Evolutionary conservation across 2,888 invertebrate species (phyloP), one percentile per base, ranked within the genome.

Genomic region (Phengaris arion): DNA sequence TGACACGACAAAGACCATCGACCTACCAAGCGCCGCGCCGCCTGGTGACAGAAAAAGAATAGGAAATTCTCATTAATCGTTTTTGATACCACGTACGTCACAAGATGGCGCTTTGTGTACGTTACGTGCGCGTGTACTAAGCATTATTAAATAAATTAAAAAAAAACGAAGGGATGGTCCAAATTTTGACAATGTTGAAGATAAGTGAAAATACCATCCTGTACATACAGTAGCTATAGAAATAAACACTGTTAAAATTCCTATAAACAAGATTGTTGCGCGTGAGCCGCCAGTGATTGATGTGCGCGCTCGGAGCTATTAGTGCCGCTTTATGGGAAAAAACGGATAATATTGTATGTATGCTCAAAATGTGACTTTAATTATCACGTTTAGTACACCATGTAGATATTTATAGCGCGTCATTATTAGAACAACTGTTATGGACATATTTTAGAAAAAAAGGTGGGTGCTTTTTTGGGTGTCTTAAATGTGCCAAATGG

Each of bases 261-360:
- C 86, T 90, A 91, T 92, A 93, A 93, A 93, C 92, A 93, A 91
- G 91, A 89, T 90, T 86, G 90, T 89, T 83, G 86, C 85, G 84
- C 85, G 85, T 83, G 85, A 81, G 79, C 78, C 84, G 77, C 83
- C 80, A 79, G 82, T 85, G 92, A 92, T 89, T 86, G 87, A 92
- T 91, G 88, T 86, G 88, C 85, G 85, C 82, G 77, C 85, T 82
- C 84, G 83, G 82, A 76, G 82, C 91, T 88, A 90, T 90, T 92
- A 91, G 89, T 86, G 86, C 85, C 87, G 87, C 83, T 86, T 87
- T 89, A 87, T 85, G 87, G 87, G 82, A 85, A 85, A 85, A 87
- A 86, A 84, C 84, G 81, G 83, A 85, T 84, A 82, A 83, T 78
- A 77, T 70, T 77, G 77, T 77, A 78, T 68, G 74, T 81, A 76